These are phyloP conservation scores for Caloenas nicobarica DNA, from an alignment of 2,113 vertebrate genomes.

Conservation along the genomic window DNA sequence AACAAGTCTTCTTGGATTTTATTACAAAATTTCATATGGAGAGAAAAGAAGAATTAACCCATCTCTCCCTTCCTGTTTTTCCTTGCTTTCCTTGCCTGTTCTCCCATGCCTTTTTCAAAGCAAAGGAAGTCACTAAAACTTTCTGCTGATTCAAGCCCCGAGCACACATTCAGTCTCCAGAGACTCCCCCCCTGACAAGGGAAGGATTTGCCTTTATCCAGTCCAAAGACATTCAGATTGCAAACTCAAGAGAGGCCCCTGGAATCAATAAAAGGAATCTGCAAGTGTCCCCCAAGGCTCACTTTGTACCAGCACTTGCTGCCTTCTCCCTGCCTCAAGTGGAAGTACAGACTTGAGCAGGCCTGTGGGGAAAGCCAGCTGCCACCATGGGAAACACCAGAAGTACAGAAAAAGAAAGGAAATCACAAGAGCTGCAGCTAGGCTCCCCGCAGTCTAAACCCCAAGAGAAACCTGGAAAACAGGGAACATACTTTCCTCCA, in stretches of 20 bases:
- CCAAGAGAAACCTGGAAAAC: neutral
- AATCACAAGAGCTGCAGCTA: neutral
- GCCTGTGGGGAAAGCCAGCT: neutral
- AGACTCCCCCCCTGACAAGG: neutral
- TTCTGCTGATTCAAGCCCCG: neutral
- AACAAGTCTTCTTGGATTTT: neutral
- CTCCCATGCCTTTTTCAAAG: neutral
- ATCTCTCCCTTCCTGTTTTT: neutral
- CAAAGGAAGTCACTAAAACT: neutral
- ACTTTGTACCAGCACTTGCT: neutral
- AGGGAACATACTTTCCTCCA: neutral
- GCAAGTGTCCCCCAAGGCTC: accelerated
- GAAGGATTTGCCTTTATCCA: neutral
- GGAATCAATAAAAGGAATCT: neutral
- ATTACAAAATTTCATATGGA: neutral
- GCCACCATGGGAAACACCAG: neutral
- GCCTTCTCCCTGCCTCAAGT: neutral
- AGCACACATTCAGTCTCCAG: neutral
- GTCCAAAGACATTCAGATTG: neutral
- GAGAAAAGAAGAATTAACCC: neutral
- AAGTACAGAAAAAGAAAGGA: neutral
- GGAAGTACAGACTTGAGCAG: neutral
- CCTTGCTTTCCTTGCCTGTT: neutral
- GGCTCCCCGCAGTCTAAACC: neutral
- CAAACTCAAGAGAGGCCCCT: neutral